A percentile compares a stretch with the other conserved stretches of the same genome.
Conservation (phyloP, 1,140 invertebrate species). For the Cyclargus thomasi region DNA sequence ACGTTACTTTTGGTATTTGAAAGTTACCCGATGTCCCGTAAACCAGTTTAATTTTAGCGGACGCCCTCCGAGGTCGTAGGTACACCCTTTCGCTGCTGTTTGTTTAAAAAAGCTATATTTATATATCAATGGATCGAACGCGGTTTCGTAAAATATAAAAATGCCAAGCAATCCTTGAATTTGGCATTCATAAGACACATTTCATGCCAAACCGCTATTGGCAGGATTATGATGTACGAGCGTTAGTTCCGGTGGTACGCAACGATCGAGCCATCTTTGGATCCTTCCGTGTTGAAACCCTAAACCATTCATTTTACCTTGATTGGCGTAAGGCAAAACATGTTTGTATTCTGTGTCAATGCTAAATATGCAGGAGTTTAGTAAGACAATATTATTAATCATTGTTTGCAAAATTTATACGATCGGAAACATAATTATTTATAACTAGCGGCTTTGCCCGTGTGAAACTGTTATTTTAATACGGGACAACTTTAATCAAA, state of each 20-base stretch:
- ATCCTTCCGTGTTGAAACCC: not conserved
- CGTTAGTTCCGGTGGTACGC: not conserved
- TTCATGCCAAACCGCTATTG: not conserved
- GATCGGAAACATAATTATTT: too few species aligned
- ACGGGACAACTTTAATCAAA: too few species aligned
- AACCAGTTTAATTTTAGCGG: not conserved
- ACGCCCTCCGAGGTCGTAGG: not conserved
- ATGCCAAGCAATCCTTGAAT: not conserved
- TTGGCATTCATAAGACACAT: slow-evolving; percentile 1
- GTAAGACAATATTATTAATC: too few species aligned
- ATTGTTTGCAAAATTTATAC: too few species aligned
- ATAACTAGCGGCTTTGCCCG: too few species aligned
- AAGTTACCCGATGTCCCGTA: not conserved
- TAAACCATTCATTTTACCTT: not conserved
- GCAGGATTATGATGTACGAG: not conserved
- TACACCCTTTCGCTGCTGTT: too few species aligned
- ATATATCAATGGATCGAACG: not conserved
- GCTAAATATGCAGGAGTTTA: not conserved
- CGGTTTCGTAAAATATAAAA: not conserved
- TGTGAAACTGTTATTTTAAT: too few species aligned
- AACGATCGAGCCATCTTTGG: not conserved
- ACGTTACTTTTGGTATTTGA: not conserved
- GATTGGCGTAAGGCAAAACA: not conserved
- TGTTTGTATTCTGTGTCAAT: not conserved
- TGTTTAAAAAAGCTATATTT: too few species aligned